Evolutionary conservation across 2,888 invertebrate genomes (phyloP), one percentile per base, ranked within the genome.

Genomic region (Amiota minor): DNA sequence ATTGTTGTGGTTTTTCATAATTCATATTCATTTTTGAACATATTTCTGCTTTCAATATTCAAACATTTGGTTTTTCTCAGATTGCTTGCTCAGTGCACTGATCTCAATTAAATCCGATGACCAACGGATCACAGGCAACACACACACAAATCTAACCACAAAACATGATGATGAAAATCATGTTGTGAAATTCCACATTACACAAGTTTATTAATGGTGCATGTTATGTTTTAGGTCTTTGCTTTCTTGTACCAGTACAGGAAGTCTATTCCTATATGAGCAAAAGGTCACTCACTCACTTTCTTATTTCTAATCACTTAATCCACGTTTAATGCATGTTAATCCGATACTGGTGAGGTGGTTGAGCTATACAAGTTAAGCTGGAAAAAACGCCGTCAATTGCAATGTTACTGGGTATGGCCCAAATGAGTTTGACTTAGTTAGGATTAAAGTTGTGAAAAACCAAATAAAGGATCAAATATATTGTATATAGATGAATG

Each of bases 351-450:
- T 35, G 35, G 2, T 35, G 35, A 35, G 35, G 6, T n/a, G n/a
- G n/a, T 76, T 74, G 79, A 83, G 76, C 85, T 78, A 59, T 73
- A 55, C 62, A 84, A 85, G 84, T 84, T 84, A 83, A 85, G 84
- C 86, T 77, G 78, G 84, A 80, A 85, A 83, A 82, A 80, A 85
- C 83, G 79, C 77, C 74, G 83, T 83, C 85, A 83, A 83, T 84
- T 84, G 77, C 80, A 73, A 77, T 77, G 72, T 76, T 75, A 69
- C 16, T 72, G 74, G 85, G 85, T 74, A 85, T 81, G 45, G 68
- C 85, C 83, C 75, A 56, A 67, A 62, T 65, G 20, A 62, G 74
- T 72, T 76, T 74, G 72, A 74, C 70, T 74, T 47, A 74, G 73
- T 35, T 50, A 71, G 72, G 71, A 71, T 72, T 77, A 77, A 77